These are phyloP conservation scores for Pollenia griseotomentosa DNA, from an alignment of 2,888 invertebrate species.

Conservation along the genomic window DNA sequence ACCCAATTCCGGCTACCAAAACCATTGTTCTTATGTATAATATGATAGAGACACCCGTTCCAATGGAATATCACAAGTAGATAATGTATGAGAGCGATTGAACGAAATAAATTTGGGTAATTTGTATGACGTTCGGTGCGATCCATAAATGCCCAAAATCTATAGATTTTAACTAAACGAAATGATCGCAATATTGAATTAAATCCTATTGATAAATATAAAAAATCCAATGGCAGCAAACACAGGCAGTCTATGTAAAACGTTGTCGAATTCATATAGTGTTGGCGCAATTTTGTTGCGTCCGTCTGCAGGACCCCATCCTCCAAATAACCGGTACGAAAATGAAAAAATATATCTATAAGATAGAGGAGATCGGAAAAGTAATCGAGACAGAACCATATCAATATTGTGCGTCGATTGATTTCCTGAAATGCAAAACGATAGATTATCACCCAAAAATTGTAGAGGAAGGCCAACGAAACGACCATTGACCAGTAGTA, in stretches of 20 bases:
- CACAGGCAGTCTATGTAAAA: conserved; percentile 99
- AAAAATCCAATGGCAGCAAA: conserved; percentile 98
- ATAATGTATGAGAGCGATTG: conserved; percentile 96
- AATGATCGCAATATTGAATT: conserved; percentile 98
- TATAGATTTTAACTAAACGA: conserved; percentile 98
- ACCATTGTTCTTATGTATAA: conserved; percentile 97
- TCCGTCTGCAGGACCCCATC: conserved; percentile 99
- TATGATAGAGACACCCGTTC: conserved; percentile 99
- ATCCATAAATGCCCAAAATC: conserved; percentile 99
- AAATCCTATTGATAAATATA: conserved; percentile 98
- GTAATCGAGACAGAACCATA: conserved; percentile 99
- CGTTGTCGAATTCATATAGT: conserved; percentile 98
- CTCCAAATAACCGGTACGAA: conserved; percentile 98
- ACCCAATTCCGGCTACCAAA: conserved; percentile 97
- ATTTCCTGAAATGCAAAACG: conserved; percentile 99
- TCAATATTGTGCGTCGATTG: conserved; percentile 94
- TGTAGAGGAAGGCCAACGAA: conserved; percentile 97
- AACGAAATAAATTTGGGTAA: conserved; percentile 98
- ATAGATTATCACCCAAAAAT: conserved; percentile 99
- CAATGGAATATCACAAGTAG: conserved; percentile 99
- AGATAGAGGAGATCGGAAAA: conserved; percentile 98
- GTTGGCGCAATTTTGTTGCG: conserved; percentile 94
- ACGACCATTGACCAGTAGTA: conserved; percentile 99
- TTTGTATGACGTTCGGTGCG: conserved; percentile 99
- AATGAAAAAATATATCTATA: conserved; percentile 98